These are phyloP conservation scores for Actenoides hombroni DNA, from an alignment of 2,113 vertebrate genomes.

Conservation along the genomic window DNA sequence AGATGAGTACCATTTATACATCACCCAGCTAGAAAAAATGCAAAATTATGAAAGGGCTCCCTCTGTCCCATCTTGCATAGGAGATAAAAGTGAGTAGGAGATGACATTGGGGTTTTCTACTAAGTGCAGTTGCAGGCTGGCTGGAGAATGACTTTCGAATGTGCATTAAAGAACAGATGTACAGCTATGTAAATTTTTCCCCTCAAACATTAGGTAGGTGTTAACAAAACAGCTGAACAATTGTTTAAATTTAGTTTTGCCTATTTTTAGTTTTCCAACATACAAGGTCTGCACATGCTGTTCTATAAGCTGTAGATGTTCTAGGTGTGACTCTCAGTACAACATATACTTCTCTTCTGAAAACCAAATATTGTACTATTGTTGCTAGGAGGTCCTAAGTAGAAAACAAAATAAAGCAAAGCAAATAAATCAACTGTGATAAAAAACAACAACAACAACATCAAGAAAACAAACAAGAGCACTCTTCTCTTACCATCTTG, in stretches of 20 bases:
- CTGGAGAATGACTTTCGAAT: not conserved
- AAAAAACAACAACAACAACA: not conserved
- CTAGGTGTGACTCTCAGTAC: not conserved
- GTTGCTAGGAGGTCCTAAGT: not conserved
- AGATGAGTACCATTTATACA: not conserved
- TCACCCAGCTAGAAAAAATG: not conserved
- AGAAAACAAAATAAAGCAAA: conserved; percentile 18
- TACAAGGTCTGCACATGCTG: not conserved
- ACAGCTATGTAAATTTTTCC: not conserved
- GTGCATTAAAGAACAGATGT: not conserved
- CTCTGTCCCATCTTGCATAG: not conserved
- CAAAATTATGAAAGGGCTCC: not conserved
- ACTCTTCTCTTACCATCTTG: not conserved
- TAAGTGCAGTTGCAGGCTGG: not conserved
- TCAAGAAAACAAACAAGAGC: not conserved
- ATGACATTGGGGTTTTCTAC: not conserved
- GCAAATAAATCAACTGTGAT: not conserved
- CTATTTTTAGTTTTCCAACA: not conserved
- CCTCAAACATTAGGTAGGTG: not conserved
- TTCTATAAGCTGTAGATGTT: not conserved
- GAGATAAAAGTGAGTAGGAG: not conserved
- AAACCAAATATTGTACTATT: not conserved
- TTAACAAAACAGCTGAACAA: not conserved
- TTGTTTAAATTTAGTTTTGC: not conserved
- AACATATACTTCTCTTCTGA: not conserved